Evolutionary conservation across 2,797 vertebrate genomes (phyloP).

Genomic region (Halcyon chelicuti): DNA sequence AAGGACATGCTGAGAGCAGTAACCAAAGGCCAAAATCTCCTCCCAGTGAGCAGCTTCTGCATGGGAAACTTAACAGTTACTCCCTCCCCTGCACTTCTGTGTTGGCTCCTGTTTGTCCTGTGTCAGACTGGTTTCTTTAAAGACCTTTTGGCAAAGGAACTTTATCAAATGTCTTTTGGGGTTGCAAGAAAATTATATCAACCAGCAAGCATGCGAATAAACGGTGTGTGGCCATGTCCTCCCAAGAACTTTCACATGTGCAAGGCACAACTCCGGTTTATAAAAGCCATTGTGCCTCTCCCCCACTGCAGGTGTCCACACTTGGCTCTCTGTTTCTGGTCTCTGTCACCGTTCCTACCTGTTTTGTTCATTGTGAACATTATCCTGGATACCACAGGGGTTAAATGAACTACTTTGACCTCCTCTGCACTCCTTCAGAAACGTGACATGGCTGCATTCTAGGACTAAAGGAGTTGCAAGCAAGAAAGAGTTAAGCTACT

Average conservation of each 20-base stretch:
- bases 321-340: slow-evolving; percentile 3
- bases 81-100: not conserved
- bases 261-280: not conserved
- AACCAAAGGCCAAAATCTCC: not conserved
- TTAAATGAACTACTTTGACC: not conserved
- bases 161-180: not conserved
- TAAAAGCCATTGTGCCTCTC: not conserved
- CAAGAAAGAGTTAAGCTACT: not conserved
- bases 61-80: not conserved
- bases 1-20: not conserved
- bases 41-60: not conserved
- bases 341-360: not conserved
- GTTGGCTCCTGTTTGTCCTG: not conserved
- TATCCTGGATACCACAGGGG: not conserved
- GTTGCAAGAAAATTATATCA: not conserved
- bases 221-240: not conserved
- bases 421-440: not conserved
- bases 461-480: not conserved
- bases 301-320: not conserved
- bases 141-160: not conserved
- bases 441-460: not conserved
- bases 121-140: not conserved
- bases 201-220: not conserved
- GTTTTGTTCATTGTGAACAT: not conserved
- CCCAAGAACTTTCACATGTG: not conserved